These are phyloP conservation scores for Merodon equestris DNA, from an alignment of 2,888 invertebrate species.

Conservation along the genomic window DNA sequence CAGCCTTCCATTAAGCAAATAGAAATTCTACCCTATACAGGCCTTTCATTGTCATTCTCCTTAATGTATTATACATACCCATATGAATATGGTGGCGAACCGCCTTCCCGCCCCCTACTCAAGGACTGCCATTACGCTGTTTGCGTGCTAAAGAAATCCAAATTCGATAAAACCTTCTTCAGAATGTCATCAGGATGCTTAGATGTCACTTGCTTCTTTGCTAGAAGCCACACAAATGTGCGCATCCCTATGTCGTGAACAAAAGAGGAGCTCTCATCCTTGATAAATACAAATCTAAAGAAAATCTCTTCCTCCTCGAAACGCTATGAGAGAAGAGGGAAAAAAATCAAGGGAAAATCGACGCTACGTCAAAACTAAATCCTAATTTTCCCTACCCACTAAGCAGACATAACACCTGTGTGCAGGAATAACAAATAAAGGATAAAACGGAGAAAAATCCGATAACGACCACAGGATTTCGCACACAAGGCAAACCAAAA, in stretches of 20 bases:
- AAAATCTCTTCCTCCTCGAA: conserved; percentile 16
- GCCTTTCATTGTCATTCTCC: conserved; percentile 38
- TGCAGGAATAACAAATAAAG: conserved; percentile 34
- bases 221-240: conserved; percentile 9
- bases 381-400: conserved; percentile 44
- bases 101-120: conserved; percentile 2
- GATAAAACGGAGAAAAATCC: conserved; percentile 37
- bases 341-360: conserved; percentile 23
- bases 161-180: conserved; percentile 58
- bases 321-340: too few relatives aligned
- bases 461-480: conserved; percentile 64
- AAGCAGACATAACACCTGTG: conserved; percentile 48
- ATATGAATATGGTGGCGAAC: conserved; percentile 58
- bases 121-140: conserved; percentile 40
- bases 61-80: conserved; percentile 61
- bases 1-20: conserved; percentile 62
- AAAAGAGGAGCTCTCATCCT: conserved; percentile 19
- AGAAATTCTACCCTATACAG: too few relatives aligned
- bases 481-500: conserved; percentile 55
- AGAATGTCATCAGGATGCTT: conserved; percentile 57
- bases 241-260: conserved; percentile 12
- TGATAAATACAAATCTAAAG: conserved; percentile 52
- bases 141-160: conserved; percentile 44
- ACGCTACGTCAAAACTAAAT: conserved; percentile 58
- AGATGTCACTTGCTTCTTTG: conserved; percentile 48